Evolutionary conservation across 2,113 vertebrate species (phyloP).

Genomic region (Scomber japonicus): DNA sequence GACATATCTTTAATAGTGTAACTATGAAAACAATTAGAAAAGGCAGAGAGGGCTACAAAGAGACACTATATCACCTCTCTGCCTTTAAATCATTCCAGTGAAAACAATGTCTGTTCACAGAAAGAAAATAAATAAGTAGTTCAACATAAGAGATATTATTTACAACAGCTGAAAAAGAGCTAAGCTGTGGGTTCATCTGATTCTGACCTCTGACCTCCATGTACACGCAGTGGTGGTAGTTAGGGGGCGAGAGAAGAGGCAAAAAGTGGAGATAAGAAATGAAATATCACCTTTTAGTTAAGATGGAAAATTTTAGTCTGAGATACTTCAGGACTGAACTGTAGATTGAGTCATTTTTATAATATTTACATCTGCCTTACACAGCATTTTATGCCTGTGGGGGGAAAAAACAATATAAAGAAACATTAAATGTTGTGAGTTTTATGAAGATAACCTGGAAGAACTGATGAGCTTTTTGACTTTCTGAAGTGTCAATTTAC

Average conservation of each 20-base stretch:
- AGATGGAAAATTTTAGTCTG: background rate
- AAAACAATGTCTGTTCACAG: constrained; percentile 60
- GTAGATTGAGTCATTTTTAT: no score
- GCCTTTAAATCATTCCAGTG: constrained; percentile 61
- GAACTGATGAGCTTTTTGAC: background rate
- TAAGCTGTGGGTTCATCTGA: constrained; percentile 9
- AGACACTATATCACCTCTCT: background rate
- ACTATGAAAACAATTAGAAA: background rate
- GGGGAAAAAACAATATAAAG: background rate
- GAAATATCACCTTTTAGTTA: background rate
- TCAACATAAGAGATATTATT: constrained; percentile 66
- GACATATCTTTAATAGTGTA: background rate
- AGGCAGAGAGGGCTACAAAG: background rate
- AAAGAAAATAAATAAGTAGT: constrained; percentile 77
- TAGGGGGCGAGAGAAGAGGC: constrained; percentile 3
- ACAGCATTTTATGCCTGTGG: background rate
- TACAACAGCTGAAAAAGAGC: constrained; percentile 53
- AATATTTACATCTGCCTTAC: background rate
- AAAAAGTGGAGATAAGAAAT: background rate
- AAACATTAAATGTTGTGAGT: background rate
- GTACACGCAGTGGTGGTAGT: background rate
- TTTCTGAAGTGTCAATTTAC: background rate
- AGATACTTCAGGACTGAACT: background rate
- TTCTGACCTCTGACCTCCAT: constrained; percentile 31
- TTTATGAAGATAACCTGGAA: background rate